Evolutionary conservation across 2,797 vertebrate species (phyloP).

Genomic region (Lithobates pipiens): DNA sequence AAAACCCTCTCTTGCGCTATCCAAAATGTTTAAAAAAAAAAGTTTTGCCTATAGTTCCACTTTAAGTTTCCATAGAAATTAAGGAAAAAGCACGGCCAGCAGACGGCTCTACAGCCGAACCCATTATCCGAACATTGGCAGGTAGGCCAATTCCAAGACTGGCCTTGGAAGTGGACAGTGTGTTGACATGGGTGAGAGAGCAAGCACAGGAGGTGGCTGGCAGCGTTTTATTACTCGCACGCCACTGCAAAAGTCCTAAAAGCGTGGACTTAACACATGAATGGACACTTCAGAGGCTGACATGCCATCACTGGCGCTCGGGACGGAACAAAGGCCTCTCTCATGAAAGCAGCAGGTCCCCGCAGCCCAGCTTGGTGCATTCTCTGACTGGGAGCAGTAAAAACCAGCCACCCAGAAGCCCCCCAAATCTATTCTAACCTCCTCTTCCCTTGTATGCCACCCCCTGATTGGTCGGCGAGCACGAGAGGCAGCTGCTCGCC

Average conservation of each 20-base stretch:
- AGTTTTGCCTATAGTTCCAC: too few relatives aligned
- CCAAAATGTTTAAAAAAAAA: too few relatives aligned
- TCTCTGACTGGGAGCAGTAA: constrained; percentile 45
- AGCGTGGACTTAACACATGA: constrained; percentile 74
- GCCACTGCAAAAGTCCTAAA: constrained; percentile 2
- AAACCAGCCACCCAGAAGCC: constrained; percentile 67
- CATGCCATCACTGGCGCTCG: constrained; percentile 67
- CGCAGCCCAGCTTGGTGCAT: constrained; percentile 47
- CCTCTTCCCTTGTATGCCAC: constrained; percentile 69
- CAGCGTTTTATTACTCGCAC: neutral
- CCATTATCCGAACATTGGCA: neutral
- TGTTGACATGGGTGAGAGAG: neutral
- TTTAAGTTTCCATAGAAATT: too few relatives aligned
- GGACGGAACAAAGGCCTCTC: constrained; percentile 80
- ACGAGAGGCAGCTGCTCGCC: constrained; percentile 83
- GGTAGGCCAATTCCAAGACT: neutral
- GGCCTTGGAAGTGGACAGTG: neutral
- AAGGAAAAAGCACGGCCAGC: too few relatives aligned
- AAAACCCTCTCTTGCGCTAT: too few relatives aligned
- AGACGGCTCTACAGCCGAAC: neutral
- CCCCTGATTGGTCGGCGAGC: constrained; percentile 36
- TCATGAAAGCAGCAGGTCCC: constrained; percentile 70
- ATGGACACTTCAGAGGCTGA: constrained; percentile 71
- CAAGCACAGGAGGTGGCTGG: neutral
- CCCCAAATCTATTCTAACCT: constrained; percentile 67